phyloP scores from a whole-genome alignment of 1,140 invertebrate species.

The Chrysoperla carnea region DNA sequence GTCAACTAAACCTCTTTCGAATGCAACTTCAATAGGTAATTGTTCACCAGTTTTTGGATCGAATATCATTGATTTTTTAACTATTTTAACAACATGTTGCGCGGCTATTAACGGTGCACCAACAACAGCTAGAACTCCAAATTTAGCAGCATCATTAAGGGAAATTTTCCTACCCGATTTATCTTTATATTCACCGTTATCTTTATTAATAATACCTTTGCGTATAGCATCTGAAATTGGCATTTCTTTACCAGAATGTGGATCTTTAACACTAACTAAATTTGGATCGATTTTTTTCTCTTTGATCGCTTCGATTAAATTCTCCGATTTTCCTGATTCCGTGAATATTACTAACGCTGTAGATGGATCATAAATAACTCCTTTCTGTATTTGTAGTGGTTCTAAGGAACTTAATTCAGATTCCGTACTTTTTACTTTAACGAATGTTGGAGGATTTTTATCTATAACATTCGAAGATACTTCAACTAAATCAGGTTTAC shows the following conservation, averaged over 20 bases:
- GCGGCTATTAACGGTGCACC: constrained; percentile 51
- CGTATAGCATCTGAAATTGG: constrained; percentile 57
- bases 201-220: constrained; percentile 53
- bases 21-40: constrained; percentile 58
- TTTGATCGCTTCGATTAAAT: constrained; percentile 48
- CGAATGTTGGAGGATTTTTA: constrained; percentile 21
- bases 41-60: constrained; percentile 62
- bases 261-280: constrained; percentile 60
- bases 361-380: constrained; percentile 56
- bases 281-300: constrained; percentile 43
- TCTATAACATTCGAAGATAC: constrained; percentile 33
- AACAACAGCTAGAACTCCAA: constrained; percentile 48
- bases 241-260: constrained; percentile 46
- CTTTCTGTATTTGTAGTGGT: constrained; percentile 17
- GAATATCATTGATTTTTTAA: constrained; percentile 43
- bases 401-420: constrained; percentile 48
- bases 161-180: constrained; percentile 41
- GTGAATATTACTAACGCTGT: constrained; percentile 54
- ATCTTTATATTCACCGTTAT: constrained; percentile 51
- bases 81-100: constrained; percentile 28
- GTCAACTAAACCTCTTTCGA: constrained; percentile 60
- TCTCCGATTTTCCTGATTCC: constrained; percentile 44
- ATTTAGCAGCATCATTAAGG: constrained; percentile 55
- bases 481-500: constrained; percentile 46
- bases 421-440: constrained; percentile 26